Base-by-base conservation (phyloP, 2,113 vertebrate species). In the Melanotaenia duboulayi region DNA sequence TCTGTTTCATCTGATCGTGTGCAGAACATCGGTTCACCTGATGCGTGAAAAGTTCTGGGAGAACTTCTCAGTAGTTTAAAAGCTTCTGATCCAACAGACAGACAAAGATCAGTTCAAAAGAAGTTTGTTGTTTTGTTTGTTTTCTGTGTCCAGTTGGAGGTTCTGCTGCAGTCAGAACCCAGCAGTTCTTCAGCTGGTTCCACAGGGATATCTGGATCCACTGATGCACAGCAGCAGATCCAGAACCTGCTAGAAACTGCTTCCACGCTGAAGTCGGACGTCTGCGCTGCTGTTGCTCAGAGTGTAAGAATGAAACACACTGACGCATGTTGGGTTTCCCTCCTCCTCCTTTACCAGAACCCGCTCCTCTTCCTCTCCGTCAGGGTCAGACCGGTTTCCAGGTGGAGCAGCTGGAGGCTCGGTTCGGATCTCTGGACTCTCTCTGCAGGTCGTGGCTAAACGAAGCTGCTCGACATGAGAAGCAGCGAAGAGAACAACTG, bases 161-260 rank as follows among this genome's bases (percentile, higher is more conserved):
- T 57, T 3, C 44, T 92, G 44, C 87, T 91, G 81, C 91, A 71
- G 65, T 87, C 89, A 11, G 87, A 93, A 37, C 69, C 72, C 42
- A 24, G 61, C 11, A 68, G 48, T 7, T 19, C 59, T 44, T 4
- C 4, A 9, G 4, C 65, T 22, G 76, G 48, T 55, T 13, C 9
- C 7, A 3, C 73, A n/a, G 76, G 54, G 57, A 37, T 11, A 16
- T 12, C 28, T 55, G 64, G 64, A 13, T n/a, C 64, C 39, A 23
- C 1, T 23, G 76, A 76, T 54, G 89, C 93, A 50, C 92, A 93
- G 57, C 76, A 87, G 4, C 92, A 83, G 12, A 71, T 96, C 28
- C 89, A 88, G 35, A 91, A 85, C 73, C 91, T 98, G 0, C 88
- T 94, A 13, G 89, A 84, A 23, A 89, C 94, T 16, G 89, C 92